phyloP scores from a whole-genome alignment of 2,113 vertebrate genomes.

The Bambusicola thoracicus region DNA sequence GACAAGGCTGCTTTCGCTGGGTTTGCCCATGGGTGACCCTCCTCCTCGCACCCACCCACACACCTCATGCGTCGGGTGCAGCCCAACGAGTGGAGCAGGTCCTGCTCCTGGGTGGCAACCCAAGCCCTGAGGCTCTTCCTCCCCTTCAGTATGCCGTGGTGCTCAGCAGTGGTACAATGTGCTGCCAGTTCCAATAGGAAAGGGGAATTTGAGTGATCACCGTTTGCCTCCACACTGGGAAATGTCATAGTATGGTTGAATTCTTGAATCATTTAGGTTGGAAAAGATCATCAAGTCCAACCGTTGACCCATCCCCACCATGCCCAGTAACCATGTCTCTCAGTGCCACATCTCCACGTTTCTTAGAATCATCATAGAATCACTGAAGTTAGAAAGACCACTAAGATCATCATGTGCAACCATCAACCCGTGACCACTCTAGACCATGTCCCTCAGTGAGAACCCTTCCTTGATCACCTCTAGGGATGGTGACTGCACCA shows the following conservation, averaged over 20 bases:
- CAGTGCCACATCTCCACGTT: too few relatives aligned
- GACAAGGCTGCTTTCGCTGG: not conserved
- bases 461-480: too few relatives aligned
- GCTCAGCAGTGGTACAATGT: not conserved
- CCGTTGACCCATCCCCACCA: too few relatives aligned
- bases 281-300: too few relatives aligned
- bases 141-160: fast-evolving
- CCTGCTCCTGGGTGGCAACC: not conserved
- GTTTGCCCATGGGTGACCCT: not conserved
- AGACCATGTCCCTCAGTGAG: too few relatives aligned
- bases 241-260: not conserved
- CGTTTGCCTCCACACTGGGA: not conserved
- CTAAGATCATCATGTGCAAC: too few relatives aligned
- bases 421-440: too few relatives aligned
- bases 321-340: too few relatives aligned
- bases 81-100: not conserved
- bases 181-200: not conserved
- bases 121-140: not conserved
- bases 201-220: not conserved
- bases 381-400: too few relatives aligned
- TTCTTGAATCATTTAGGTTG: too few relatives aligned
- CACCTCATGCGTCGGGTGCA: fast-evolving
- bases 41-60: not conserved
- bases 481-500: too few relatives aligned
- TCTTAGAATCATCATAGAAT: too few relatives aligned